phyloP scores from a whole-genome alignment of 30 jellyfish, hydroid and myxozoan species.

The Pseudorhiza aurosa region DNA sequence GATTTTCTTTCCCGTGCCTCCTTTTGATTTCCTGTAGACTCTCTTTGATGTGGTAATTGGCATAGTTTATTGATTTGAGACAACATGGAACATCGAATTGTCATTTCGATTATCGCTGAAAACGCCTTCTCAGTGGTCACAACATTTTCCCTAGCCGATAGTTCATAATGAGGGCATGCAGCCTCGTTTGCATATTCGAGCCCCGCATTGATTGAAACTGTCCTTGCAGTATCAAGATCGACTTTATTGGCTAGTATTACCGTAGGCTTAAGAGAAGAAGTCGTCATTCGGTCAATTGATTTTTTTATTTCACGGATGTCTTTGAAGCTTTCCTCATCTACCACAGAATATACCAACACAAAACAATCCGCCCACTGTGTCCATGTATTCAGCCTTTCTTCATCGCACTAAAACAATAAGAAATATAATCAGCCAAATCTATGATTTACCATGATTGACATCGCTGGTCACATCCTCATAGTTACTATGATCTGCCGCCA shows the following conservation, averaged over 20 bases:
- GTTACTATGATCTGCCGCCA: no score
- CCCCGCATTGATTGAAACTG: conserved; percentile 32
- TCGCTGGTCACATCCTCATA: no score
- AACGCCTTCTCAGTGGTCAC: conserved; percentile 58
- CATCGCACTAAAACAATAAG: conserved; percentile 49
- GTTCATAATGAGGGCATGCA: conserved; percentile 73
- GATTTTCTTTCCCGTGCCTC: conserved; percentile 55
- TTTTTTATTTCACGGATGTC: conserved; percentile 41
- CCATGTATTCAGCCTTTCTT: conserved; percentile 15
- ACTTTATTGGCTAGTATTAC: conserved; percentile 54
- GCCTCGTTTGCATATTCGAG: conserved; percentile 61
- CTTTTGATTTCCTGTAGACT: conserved; percentile 22
- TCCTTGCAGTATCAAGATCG: conserved; percentile 45
- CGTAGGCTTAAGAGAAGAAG: conserved; percentile 40
- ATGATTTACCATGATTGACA: no score
- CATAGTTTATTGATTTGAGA: conserved; percentile 28
- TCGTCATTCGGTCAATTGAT: conserved; percentile 21
- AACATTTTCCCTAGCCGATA: conserved; percentile 67
- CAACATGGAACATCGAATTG: conserved; percentile 54
- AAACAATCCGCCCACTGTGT: conserved; percentile 75
- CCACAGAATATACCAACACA: conserved; percentile 60
- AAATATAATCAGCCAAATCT: no score
- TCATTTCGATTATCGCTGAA: conserved; percentile 46
- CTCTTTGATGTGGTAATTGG: conserved; percentile 1
- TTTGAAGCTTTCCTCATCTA: conserved; percentile 60